Evolutionary conservation across 2,797 vertebrate species (phyloP).

Genomic region (Takifugu ocellatus): DNA sequence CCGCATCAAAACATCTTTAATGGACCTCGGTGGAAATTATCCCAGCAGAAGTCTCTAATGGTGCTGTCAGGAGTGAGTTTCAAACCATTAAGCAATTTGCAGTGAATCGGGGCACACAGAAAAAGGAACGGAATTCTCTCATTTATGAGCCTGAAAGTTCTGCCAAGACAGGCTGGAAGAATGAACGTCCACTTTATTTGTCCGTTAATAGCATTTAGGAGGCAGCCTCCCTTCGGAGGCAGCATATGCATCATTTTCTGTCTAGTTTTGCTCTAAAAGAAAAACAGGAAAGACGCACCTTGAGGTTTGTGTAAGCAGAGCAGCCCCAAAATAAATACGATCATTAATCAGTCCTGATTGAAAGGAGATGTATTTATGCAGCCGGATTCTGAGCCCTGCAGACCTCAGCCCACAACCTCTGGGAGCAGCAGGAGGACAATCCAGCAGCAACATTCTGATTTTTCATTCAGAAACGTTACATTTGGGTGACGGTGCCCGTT

Average conservation of each 20-base stretch:
- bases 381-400: constrained; percentile 21
- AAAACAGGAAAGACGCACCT: neutral
- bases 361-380: constrained; percentile 48
- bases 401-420: constrained; percentile 46
- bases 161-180: constrained; percentile 29
- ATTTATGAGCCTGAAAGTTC: constrained; percentile 42
- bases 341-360: constrained; percentile 54
- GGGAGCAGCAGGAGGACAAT: constrained; percentile 17
- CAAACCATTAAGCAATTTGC: constrained; percentile 75
- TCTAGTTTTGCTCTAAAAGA: too few species aligned
- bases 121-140: constrained; percentile 66
- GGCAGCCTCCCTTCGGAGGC: too few species aligned
- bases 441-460: too few species aligned
- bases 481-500: too few species aligned
- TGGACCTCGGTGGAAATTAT: constrained; percentile 62
- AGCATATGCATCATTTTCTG: too few species aligned
- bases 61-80: constrained; percentile 66
- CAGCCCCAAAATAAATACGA: constrained; percentile 50
- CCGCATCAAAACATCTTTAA: constrained; percentile 65
- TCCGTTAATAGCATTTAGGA: too few species aligned
- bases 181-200: constrained; percentile 9
- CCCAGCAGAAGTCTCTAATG: constrained; percentile 67
- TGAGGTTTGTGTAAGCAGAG: constrained; percentile 39
- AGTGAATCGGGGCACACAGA: constrained; percentile 63
- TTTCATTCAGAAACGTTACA: too few species aligned